phyloP scores from a whole-genome alignment of 2,113 vertebrate genomes.

The Mesoclemmys tuberculata region DNA sequence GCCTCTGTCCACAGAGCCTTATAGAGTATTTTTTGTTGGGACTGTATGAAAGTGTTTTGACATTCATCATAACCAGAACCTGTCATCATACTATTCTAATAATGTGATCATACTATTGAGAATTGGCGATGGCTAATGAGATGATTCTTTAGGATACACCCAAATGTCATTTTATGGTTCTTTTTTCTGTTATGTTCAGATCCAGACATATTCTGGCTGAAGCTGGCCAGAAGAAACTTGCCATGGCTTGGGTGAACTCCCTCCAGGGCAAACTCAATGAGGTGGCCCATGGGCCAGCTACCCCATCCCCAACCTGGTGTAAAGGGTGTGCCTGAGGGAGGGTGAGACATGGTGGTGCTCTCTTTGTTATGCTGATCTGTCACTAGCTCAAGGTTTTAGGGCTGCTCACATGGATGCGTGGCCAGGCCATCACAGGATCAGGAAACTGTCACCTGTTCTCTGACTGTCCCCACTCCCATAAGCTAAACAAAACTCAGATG shows the following conservation, averaged over 20 bases:
- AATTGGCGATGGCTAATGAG: background rate
- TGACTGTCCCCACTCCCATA: background rate
- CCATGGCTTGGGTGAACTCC: background rate
- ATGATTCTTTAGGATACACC: background rate
- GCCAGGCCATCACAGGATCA: background rate
- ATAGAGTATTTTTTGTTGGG: constrained; percentile 23
- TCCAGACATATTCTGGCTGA: background rate
- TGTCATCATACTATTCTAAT: background rate
- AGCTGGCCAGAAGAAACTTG: background rate
- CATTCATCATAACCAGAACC: background rate
- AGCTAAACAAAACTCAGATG: background rate
- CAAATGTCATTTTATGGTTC: background rate
- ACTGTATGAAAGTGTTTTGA: background rate
- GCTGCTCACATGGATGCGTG: background rate
- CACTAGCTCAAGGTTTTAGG: background rate
- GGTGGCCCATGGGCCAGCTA: rapidly evolving
- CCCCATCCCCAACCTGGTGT: background rate
- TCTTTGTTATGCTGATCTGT: background rate
- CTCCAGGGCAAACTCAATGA: background rate
- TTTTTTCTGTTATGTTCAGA: background rate
- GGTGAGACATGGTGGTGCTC: background rate
- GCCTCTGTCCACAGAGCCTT: background rate
- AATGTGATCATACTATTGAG: background rate
- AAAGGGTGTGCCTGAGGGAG: background rate
- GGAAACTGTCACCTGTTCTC: background rate